These are phyloP conservation scores for Philereme transversata DNA, from an alignment of 2,888 invertebrate genomes.

Conservation along the genomic window DNA sequence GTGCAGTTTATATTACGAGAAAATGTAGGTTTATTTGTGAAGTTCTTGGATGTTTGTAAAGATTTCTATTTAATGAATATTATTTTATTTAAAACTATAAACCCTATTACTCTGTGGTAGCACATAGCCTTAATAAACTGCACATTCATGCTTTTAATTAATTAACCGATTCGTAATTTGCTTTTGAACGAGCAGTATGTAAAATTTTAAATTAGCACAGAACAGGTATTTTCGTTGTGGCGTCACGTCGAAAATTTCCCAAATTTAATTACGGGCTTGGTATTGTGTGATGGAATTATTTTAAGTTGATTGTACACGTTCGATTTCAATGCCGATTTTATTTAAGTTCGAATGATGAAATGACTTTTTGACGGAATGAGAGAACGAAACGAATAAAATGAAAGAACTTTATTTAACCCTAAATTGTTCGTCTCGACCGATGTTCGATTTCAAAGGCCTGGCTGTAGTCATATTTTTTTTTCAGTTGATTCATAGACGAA, in stretches of 20 bases:
- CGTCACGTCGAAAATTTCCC: slow-evolving; percentile 11
- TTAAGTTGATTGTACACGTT: slow-evolving; percentile 14
- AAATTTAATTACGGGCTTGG: slow-evolving; percentile 20
- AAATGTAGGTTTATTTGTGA: slow-evolving; percentile 5
- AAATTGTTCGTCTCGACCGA: too few species aligned
- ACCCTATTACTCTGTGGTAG: too few species aligned
- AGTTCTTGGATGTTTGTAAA: not conserved
- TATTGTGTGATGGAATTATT: slow-evolving; percentile 11
- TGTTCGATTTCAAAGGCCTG: too few species aligned
- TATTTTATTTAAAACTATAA: too few species aligned
- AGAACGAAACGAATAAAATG: too few species aligned
- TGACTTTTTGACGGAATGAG: not conserved
- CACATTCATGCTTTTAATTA: slow-evolving; percentile 36
- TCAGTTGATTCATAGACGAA: too few species aligned
- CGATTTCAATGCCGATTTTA: slow-evolving; percentile 3
- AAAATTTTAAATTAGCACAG: slow-evolving; percentile 20
- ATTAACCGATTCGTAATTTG: slow-evolving; percentile 36
- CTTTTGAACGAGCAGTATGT: slow-evolving; percentile 24
- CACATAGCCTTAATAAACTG: slow-evolving; percentile 6
- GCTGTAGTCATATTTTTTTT: too few species aligned
- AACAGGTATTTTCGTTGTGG: slow-evolving; percentile 21
- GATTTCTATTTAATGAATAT: too few species aligned
- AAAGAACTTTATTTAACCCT: too few species aligned
- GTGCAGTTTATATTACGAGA: slow-evolving; percentile 11
- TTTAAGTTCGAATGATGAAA: too few species aligned